Conservation (phyloP, 2,797 vertebrate genomes). For the Mus minutoides region DNA sequence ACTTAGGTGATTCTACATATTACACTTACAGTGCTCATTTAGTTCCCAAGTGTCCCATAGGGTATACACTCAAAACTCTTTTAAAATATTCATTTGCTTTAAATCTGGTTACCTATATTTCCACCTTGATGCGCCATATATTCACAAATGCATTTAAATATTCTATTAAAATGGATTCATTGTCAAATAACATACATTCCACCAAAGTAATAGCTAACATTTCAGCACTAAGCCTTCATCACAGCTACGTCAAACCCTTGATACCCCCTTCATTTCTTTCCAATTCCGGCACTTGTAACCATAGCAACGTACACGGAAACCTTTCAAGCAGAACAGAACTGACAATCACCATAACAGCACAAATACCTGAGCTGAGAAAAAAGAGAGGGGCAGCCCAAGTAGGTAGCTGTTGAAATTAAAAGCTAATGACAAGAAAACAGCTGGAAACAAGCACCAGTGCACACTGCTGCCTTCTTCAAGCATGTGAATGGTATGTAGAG, state of each 20-base stretch:
- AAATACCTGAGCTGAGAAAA: constrained; percentile 84
- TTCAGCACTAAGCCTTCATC: constrained; percentile 84
- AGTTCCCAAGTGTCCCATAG: constrained; percentile 65
- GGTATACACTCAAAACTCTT: constrained; percentile 61
- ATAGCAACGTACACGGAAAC: constrained; percentile 87
- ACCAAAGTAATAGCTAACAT: constrained; percentile 85
- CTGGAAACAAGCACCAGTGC: constrained; percentile 83
- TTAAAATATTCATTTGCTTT: constrained; percentile 79
- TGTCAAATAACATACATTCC: constrained; percentile 83
- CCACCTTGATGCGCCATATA: constrained; percentile 77
- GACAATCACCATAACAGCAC: constrained; percentile 86
- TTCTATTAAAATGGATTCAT: constrained; percentile 85
- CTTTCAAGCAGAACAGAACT: constrained; percentile 89
- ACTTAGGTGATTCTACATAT: constrained; percentile 57
- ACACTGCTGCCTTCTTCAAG: constrained; percentile 68
- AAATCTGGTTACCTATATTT: constrained; percentile 80
- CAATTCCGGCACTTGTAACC: constrained; percentile 87
- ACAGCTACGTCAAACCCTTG: constrained; percentile 82
- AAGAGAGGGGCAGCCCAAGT: constrained; percentile 80
- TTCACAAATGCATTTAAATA: constrained; percentile 84
- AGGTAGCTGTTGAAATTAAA: constrained; percentile 89
- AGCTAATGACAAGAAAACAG: constrained; percentile 88
- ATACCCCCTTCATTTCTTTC: constrained; percentile 87
- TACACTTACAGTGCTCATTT: constrained; percentile 55
- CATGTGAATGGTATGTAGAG: constrained; percentile 67